phyloP scores from a whole-genome alignment of 2,113 vertebrate species.

The Mystacornis crossleyi region DNA sequence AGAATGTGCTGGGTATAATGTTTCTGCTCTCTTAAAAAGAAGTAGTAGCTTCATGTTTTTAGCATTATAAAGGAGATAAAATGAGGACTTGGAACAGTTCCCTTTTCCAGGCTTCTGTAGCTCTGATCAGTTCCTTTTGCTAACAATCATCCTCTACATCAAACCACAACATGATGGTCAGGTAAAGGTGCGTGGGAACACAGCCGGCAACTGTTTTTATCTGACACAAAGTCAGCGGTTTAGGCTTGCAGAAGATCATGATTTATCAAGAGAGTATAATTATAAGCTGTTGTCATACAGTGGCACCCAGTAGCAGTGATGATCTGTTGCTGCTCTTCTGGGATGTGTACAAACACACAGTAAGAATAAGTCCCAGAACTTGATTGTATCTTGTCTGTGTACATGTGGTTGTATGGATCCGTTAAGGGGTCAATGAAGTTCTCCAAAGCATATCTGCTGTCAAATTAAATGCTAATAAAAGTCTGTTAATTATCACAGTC shows the following conservation, averaged over 20 bases:
- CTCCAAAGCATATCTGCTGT: constrained; percentile 39
- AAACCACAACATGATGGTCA: background rate
- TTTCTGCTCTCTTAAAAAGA: background rate
- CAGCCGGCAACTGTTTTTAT: background rate
- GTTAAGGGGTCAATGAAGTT: constrained; percentile 50
- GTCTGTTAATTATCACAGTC: constrained; percentile 17
- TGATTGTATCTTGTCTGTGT: constrained; percentile 18
- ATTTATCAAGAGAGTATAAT: constrained; percentile 48
- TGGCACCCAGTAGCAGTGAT: background rate
- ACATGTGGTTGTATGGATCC: constrained; percentile 16
- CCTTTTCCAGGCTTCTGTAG: background rate
- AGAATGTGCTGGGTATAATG: background rate
- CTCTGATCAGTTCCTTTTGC: background rate
- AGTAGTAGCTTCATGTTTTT: background rate
- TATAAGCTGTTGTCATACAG: constrained; percentile 13
- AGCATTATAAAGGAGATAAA: background rate
- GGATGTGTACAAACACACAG: background rate
- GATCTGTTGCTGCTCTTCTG: background rate
- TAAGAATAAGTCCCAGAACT: background rate
- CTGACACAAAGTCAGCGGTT: constrained; percentile 9
- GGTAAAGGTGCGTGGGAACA: constrained; percentile 1
- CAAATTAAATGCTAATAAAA: constrained; percentile 56
- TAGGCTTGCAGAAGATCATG: constrained; percentile 16
- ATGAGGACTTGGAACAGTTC: background rate
- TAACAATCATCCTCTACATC: background rate